Conservation (phyloP, 1,140 invertebrate genomes). For the Homalodisca vitripennis region DNA sequence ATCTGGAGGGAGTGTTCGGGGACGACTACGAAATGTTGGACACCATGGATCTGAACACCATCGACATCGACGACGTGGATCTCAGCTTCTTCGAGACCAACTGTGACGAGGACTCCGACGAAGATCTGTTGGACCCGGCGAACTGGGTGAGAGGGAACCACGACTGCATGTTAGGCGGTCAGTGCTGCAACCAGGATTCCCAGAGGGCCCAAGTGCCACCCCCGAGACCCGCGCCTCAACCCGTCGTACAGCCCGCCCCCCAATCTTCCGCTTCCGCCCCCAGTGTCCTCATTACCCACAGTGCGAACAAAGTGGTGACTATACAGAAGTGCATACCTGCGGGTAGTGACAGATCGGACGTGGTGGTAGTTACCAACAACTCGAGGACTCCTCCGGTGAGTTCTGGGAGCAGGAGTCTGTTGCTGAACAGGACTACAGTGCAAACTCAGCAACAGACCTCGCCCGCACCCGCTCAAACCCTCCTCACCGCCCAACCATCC, state of each 20-base stretch:
- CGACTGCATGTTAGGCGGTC: slow-evolving; percentile 68
- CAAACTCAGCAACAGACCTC: slow-evolving; percentile 13
- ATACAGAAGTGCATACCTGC: slow-evolving; percentile 36
- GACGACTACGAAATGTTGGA: background rate
- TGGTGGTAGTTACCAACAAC: slow-evolving; percentile 2
- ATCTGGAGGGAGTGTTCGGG: background rate
- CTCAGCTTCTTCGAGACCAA: background rate
- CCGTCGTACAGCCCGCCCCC: slow-evolving; percentile 29
- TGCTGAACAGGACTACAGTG: slow-evolving; percentile 46
- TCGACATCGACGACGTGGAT: background rate
- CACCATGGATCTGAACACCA: background rate
- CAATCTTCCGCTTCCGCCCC: slow-evolving; percentile 16
- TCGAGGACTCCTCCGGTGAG: background rate
- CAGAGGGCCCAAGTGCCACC: slow-evolving; percentile 43
- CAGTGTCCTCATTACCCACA: slow-evolving; percentile 32
- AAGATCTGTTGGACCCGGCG: background rate
- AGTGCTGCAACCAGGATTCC: slow-evolving; percentile 51
- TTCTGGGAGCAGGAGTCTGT: slow-evolving; percentile 41
- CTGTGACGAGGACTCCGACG: background rate
- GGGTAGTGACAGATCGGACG: slow-evolving; percentile 43
- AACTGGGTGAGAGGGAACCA: slow-evolving; percentile 53
- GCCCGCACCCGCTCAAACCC: slow-evolving; percentile 19
- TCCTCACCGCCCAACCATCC: slow-evolving; percentile 39
- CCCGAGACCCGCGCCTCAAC: slow-evolving; percentile 39
- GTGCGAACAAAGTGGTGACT: slow-evolving; percentile 30